These are phyloP conservation scores for Tanypteryx hageni DNA, from an alignment of 2,888 invertebrate species.

Conservation along the genomic window DNA sequence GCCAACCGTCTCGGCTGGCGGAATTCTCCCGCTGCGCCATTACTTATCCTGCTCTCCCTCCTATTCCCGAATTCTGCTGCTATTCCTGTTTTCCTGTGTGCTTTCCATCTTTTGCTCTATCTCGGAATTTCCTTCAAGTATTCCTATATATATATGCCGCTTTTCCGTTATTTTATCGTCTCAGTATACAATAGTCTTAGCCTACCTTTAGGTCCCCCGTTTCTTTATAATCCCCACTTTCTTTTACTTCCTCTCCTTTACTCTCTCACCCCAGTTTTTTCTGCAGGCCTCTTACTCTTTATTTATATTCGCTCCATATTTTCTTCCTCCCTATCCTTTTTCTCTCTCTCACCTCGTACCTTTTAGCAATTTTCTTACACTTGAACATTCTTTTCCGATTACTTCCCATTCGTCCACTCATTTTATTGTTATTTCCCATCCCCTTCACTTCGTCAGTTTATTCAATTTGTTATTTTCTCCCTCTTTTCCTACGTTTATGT, in stretches of 20 bases:
- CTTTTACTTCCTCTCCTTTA: background rate
- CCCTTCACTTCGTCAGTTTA: no score
- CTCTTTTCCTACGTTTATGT: no score
- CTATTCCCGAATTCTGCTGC: background rate
- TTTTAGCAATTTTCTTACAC: no score
- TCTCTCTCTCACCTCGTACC: no score
- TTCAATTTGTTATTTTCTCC: no score
- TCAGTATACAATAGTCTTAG: background rate
- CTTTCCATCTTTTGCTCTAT: no score
- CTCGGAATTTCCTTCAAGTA: no score
- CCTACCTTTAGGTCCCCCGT: background rate
- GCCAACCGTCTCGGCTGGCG: background rate
- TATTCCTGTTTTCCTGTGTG: background rate
- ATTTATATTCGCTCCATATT: background rate
- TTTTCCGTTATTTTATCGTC: background rate
- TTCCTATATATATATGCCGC: background rate
- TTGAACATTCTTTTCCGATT: no score
- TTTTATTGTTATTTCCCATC: no score
- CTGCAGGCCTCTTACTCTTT: background rate
- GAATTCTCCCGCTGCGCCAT: background rate
- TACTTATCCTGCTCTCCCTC: background rate
- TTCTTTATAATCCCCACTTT: background rate
- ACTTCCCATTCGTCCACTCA: no score
- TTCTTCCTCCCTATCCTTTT: no score
- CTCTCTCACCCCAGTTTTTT: background rate